Evolutionary conservation across 2,888 invertebrate species (phyloP).

Genomic region (Erynnis tages): DNA sequence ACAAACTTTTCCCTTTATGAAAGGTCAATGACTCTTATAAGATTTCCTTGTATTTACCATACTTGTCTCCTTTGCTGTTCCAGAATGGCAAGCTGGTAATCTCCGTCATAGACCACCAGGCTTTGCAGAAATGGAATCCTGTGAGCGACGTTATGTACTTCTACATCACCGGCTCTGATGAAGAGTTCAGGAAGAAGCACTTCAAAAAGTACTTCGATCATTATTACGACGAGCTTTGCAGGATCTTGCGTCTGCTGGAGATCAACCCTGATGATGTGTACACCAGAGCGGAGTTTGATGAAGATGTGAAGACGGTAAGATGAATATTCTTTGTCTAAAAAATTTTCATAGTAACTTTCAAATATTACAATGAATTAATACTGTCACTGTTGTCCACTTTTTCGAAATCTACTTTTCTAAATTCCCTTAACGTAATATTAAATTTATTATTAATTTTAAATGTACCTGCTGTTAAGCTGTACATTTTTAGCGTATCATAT

Average conservation of each 20-base stretch:
- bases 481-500: too few relatives aligned
- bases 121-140: conserved; percentile 33
- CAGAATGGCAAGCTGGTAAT: conserved; percentile 40
- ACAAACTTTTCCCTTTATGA: too few relatives aligned
- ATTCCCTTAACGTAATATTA: too few relatives aligned
- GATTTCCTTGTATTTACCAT: too few relatives aligned
- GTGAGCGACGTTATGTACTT: conserved; percentile 42
- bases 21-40: too few relatives aligned
- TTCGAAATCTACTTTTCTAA: too few relatives aligned
- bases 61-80: conserved; percentile 16
- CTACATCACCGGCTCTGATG: conserved; percentile 43
- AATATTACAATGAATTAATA: too few relatives aligned
- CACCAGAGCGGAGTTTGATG: conserved; percentile 38
- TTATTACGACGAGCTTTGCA: conserved; percentile 40
- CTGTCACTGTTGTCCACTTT: too few relatives aligned
- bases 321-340: background rate
- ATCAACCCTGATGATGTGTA: conserved; percentile 38
- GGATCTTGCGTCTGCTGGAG: conserved; percentile 34
- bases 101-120: conserved; percentile 42
- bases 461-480: too few relatives aligned
- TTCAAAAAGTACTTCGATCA: conserved; percentile 38
- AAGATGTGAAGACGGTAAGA: conserved; percentile 40
- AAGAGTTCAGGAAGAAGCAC: conserved; percentile 39
- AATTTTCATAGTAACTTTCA: background rate
- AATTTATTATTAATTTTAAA: too few relatives aligned